These are phyloP conservation scores for Ispidina picta DNA, from an alignment of 2,797 vertebrate genomes.

Conservation along the genomic window DNA sequence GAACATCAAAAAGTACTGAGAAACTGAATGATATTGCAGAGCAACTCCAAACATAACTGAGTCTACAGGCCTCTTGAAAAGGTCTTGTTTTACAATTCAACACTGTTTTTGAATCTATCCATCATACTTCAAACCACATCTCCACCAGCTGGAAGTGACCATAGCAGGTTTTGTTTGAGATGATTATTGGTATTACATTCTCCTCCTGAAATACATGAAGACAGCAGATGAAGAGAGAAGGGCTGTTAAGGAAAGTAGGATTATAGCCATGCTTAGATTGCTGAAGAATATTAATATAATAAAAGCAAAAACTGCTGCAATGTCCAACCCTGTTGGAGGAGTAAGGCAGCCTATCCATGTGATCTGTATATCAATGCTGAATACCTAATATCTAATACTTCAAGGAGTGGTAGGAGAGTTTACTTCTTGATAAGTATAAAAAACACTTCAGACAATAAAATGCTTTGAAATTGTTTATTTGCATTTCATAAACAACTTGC, in stretches of 20 bases:
- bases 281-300: not conserved
- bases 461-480: constrained; percentile 7
- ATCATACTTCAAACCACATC: not conserved
- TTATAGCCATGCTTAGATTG: not conserved
- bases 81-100: not conserved
- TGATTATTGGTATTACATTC: not conserved
- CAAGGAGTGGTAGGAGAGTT: not conserved
- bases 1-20: not conserved
- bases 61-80: not conserved
- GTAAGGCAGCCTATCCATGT: not conserved
- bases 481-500: not conserved
- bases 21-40: not conserved
- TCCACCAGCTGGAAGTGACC: not conserved
- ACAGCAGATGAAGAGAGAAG: not conserved
- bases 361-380: not conserved
- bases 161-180: not conserved
- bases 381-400: not conserved
- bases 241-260: not conserved
- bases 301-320: not conserved
- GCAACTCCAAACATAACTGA: not conserved
- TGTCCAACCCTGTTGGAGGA: not conserved
- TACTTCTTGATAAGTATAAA: not conserved
- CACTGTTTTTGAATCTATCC: not conserved
- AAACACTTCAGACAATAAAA: not conserved
- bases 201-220: not conserved